Percentiles rank a stretch among this genome's conserved stretches.
These are phyloP conservation scores for Botia kubotai DNA, from an alignment of 2,797 vertebrate species.

Conservation along the genomic window DNA sequence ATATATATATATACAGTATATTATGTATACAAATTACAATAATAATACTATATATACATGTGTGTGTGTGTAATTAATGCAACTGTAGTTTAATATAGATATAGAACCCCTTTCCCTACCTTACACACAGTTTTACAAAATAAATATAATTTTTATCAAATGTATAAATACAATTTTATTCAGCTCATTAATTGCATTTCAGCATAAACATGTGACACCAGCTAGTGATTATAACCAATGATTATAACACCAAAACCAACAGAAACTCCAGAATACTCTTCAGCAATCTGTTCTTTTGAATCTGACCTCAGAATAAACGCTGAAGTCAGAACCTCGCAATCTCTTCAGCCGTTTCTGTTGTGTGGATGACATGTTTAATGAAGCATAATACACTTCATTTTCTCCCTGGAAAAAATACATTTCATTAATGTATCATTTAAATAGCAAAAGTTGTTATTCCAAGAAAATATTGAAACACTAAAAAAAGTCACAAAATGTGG, in stretches of 20 bases:
- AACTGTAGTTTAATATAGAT: no score
- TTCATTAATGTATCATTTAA: no score
- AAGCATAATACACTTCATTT: constrained; percentile 46
- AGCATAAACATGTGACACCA: not conserved
- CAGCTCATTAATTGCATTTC: not conserved
- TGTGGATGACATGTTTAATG: constrained; percentile 19
- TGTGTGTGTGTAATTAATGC: no score
- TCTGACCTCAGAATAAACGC: constrained; percentile 37
- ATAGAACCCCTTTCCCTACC: no score
- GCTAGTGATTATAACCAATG: not conserved
- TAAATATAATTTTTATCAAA: not conserved
- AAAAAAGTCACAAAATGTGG: no score
- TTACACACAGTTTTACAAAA: not conserved
- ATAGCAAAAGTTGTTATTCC: no score
- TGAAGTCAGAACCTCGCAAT: constrained; percentile 27
- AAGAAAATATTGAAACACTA: no score
- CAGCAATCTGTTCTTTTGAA: not conserved
- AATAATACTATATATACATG: no score
- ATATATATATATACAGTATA: no score
- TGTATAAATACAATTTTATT: not conserved
- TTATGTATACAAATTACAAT: no score
- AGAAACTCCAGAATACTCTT: no score
- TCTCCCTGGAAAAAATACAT: not conserved
- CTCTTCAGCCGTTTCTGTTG: constrained; percentile 25
- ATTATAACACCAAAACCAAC: not conserved